Evolutionary conservation across 2,797 vertebrate species (phyloP).

Genomic region (Pseudochromis fuscus): DNA sequence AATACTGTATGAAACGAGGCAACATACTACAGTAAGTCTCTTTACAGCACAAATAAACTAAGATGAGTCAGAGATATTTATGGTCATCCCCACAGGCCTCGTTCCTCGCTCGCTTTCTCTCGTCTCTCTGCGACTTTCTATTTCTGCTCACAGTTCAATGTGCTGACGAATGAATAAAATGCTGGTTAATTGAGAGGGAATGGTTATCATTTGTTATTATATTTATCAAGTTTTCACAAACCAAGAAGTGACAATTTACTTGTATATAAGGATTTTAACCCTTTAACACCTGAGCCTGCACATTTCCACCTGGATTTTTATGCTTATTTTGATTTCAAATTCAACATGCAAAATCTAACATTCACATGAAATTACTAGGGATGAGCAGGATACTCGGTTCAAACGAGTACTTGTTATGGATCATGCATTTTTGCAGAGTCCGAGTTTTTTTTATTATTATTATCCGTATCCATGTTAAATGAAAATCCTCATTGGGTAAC

Average conservation of each 20-base stretch:
- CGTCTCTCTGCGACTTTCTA: constrained; percentile 33
- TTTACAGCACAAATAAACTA: constrained; percentile 76
- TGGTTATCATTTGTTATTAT: constrained; percentile 66
- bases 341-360: too few species aligned
- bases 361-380: too few species aligned
- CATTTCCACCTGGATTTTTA: too few species aligned
- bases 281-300: too few species aligned
- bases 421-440: too few species aligned
- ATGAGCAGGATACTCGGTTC: too few species aligned
- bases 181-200: constrained; percentile 66
- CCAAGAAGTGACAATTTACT: constrained; percentile 62
- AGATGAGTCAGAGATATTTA: constrained; percentile 85
- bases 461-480: too few species aligned
- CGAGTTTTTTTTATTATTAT: too few species aligned
- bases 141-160: constrained; percentile 49
- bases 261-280: too few species aligned
- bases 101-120: constrained; percentile 46
- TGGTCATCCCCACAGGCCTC: constrained; percentile 75
- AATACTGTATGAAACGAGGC: constrained; percentile 34
- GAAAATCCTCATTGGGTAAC: too few species aligned
- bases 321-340: too few species aligned
- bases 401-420: too few species aligned
- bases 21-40: constrained; percentile 68
- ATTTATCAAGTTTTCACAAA: constrained; percentile 58
- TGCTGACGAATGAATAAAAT: constrained; percentile 67